Percentiles rank a stretch among this genome's conserved stretches.
Conservation (phyloP, 2,888 invertebrate genomes). For the Willowsia nigromaculata region DNA sequence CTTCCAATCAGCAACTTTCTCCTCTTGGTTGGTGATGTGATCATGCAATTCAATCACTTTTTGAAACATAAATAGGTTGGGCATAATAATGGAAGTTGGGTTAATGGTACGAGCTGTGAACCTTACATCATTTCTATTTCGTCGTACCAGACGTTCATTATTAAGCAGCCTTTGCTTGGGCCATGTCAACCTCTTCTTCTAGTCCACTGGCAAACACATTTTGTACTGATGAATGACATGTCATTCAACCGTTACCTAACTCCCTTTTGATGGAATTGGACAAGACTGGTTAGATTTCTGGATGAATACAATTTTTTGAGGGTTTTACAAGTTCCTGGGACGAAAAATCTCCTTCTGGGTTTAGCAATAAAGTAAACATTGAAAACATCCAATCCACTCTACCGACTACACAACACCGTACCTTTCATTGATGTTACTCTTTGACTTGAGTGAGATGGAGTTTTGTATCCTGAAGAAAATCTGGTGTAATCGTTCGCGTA, state of each 20-base stretch:
- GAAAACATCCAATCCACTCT: background rate
- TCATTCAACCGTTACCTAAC: slow-evolving; percentile 15
- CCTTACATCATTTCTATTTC: no score
- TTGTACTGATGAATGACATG: background rate
- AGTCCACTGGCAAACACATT: background rate
- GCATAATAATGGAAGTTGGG: background rate
- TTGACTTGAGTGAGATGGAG: background rate
- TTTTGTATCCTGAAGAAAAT: background rate
- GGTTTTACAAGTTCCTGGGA: background rate
- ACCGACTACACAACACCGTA: background rate
- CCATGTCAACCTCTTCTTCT: background rate
- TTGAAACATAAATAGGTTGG: slow-evolving; percentile 4
- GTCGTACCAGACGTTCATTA: background rate
- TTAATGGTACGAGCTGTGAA: background rate
- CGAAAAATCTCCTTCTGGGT: background rate
- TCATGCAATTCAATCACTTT: slow-evolving; percentile 51
- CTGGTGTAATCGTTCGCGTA: background rate
- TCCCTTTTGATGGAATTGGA: background rate
- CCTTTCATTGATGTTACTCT: background rate
- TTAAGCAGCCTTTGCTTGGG: background rate
- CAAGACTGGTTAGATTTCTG: background rate
- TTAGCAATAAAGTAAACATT: background rate
- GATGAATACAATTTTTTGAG: background rate
- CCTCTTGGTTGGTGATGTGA: slow-evolving; percentile 9
- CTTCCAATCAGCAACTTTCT: slow-evolving; percentile 53